These are phyloP conservation scores for Corythornis vintsioides DNA, from an alignment of 2,113 vertebrate genomes.

Conservation along the genomic window DNA sequence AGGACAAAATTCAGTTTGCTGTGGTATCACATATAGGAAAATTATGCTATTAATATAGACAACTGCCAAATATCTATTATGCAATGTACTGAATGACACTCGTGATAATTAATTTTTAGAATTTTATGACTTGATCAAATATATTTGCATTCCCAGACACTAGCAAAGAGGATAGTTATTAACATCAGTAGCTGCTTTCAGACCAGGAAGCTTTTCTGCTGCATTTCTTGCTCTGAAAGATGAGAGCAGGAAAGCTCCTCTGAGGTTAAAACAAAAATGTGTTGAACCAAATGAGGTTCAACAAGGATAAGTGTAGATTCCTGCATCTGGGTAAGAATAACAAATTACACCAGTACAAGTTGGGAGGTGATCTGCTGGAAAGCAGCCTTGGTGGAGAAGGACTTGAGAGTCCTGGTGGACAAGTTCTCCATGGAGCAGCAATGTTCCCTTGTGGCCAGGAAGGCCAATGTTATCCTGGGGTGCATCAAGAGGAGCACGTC, in stretches of 20 bases:
- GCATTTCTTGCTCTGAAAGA: conserved; percentile 6
- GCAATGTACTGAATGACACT: not conserved
- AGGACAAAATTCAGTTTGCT: not conserved
- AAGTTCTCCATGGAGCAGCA: too few species aligned
- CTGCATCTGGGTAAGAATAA: too few species aligned
- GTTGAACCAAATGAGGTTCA: not conserved
- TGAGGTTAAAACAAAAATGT: not conserved
- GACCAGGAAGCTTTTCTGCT: not conserved
- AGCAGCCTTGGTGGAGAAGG: too few species aligned
- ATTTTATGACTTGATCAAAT: not conserved
- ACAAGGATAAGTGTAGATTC: too few species aligned
- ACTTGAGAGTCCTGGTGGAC: too few species aligned
- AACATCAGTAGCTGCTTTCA: conserved; percentile 5
- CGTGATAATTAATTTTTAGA: not conserved
- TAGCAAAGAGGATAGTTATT: not conserved
- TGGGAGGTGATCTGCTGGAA: too few species aligned
- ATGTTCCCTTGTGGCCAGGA: too few species aligned
- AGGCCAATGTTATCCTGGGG: too few species aligned
- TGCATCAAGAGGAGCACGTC: too few species aligned
- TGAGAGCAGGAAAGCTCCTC: not conserved
- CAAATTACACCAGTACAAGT: too few species aligned
- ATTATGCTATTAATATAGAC: not conserved
- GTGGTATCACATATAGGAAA: not conserved
- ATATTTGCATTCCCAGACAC: not conserved
- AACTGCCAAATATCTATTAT: not conserved